Conservation (phyloP, 92 coral and sea anemone species). For the Plumapathes pennacea region DNA sequence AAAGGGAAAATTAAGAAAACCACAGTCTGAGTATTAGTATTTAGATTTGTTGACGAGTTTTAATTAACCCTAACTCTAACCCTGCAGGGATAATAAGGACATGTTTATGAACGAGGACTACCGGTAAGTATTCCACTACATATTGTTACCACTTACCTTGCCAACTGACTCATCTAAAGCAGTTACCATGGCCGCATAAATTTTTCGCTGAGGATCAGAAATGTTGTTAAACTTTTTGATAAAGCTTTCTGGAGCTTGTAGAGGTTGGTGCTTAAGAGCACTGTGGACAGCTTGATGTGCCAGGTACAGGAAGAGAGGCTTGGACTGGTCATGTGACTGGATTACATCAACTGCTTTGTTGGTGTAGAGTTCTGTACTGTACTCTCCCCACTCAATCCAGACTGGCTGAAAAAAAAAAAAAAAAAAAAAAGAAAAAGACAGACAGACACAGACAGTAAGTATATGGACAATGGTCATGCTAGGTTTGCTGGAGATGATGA, state of each 20-base stretch:
- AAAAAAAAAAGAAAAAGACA: too few species aligned
- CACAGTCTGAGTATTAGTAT: too few species aligned
- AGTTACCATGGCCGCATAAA: constrained; percentile 83
- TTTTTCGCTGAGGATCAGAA: constrained; percentile 45
- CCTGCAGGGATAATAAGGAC: too few species aligned
- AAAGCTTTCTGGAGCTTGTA: constrained; percentile 63
- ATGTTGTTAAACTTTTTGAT: constrained; percentile 61
- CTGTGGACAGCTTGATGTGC: constrained; percentile 77
- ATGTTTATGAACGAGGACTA: too few species aligned
- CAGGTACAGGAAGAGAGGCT: constrained; percentile 66
- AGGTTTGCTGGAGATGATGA: too few species aligned
- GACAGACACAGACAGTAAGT: too few species aligned
- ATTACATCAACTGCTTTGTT: constrained; percentile 55
- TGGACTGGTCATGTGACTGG: constrained; percentile 42
- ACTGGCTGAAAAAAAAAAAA: constrained; percentile 40
- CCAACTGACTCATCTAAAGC: constrained; percentile 61
- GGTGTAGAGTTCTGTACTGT: constrained; percentile 67
- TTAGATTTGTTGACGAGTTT: too few species aligned
- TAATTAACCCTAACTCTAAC: too few species aligned
- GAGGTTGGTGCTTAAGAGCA: constrained; percentile 61
- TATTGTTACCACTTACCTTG: too few species aligned
- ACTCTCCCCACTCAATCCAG: constrained; percentile 70
- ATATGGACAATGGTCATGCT: too few species aligned
- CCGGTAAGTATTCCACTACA: too few species aligned
- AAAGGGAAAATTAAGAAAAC: too few species aligned